Conservation (phyloP, 2,113 vertebrate species). For the Diphyllodes magnificus region DNA sequence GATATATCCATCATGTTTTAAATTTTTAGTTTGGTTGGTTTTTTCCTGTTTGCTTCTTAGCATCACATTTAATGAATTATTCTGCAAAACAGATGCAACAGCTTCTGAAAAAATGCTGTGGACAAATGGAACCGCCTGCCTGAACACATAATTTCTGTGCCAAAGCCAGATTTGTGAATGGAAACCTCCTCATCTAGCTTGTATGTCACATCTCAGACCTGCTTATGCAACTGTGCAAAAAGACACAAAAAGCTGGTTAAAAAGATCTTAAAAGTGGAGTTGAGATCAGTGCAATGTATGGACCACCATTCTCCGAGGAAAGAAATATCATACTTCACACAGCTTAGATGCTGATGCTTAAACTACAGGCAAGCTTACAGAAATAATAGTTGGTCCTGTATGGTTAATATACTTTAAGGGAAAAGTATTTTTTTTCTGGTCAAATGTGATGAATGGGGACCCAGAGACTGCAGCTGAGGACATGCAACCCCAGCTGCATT, state of each 20-base stretch:
- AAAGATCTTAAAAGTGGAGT: neutral
- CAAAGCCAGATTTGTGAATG: neutral
- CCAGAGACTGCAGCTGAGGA: neutral
- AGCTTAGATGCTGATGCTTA: neutral
- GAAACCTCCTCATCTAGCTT: neutral
- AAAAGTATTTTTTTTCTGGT: neutral
- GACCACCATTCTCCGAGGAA: neutral
- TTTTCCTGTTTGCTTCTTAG: neutral
- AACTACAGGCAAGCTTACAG: neutral
- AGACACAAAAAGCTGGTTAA: neutral
- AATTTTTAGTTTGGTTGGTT: rapidly evolving
- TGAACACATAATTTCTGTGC: neutral
- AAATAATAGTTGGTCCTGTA: neutral
- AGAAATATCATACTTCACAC: neutral
- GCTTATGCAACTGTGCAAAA: neutral
- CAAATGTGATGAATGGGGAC: neutral
- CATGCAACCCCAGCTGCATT: neutral
- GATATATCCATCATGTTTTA: neutral
- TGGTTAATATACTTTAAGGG: neutral
- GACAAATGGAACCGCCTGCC: neutral
- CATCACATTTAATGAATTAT: neutral
- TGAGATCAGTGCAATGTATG: neutral
- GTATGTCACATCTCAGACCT: neutral
- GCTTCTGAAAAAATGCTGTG: neutral
- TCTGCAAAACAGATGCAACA: neutral